These are phyloP conservation scores for Himalopsyche anomala DNA, from an alignment of 2,888 invertebrate species.

Conservation along the genomic window DNA sequence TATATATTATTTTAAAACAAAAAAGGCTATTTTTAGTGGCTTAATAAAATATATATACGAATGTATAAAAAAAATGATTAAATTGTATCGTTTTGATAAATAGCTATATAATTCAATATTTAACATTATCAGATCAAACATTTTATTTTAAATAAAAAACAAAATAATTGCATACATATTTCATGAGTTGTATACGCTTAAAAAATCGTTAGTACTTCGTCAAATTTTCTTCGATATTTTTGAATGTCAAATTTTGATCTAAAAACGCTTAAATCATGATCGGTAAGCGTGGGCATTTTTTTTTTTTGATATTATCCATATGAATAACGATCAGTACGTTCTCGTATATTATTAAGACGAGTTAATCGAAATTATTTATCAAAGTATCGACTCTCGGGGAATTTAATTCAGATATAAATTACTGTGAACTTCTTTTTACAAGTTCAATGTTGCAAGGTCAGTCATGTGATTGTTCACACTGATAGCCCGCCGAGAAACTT, in stretches of 20 bases:
- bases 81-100: no score
- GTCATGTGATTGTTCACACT: background rate
- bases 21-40: no score
- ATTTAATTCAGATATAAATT: constrained; percentile 16
- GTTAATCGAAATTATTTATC: constrained; percentile 16
- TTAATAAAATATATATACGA: no score
- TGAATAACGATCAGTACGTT: background rate
- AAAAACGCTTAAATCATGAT: constrained; percentile 29
- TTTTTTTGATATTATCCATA: background rate
- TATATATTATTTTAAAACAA: no score
- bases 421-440: constrained; percentile 1
- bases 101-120: no score
- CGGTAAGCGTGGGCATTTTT: constrained; percentile 2
- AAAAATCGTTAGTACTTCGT: no score
- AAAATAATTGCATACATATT: no score
- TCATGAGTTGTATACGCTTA: no score
- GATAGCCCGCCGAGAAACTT: background rate
- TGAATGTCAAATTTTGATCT: constrained; percentile 34
- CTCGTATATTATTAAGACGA: background rate
- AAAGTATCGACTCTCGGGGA: background rate
- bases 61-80: no score
- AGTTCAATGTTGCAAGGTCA: constrained; percentile 30
- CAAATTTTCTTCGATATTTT: background rate
- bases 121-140: no score
- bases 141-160: no score